These are phyloP conservation scores for Hermatobates lingyangjiaoensis DNA, from an alignment of 1,140 invertebrate genomes.

Conservation along the genomic window DNA sequence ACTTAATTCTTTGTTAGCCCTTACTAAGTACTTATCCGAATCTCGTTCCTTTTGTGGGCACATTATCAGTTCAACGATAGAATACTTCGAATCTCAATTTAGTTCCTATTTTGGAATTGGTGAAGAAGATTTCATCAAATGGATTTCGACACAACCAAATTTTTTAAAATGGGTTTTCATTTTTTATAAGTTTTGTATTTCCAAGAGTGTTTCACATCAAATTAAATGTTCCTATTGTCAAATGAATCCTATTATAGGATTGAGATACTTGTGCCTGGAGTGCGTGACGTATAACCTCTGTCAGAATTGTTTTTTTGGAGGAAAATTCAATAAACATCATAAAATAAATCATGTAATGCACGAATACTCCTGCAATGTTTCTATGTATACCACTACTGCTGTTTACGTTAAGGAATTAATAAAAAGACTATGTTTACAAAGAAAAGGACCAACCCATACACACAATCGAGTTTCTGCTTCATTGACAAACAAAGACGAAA, in stretches of 20 bases:
- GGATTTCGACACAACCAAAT: background rate
- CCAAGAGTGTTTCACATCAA: background rate
- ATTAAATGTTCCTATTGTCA: background rate
- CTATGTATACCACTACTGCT: background rate
- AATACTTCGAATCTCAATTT: background rate
- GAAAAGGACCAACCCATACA: too few relatives aligned
- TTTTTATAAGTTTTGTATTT: background rate
- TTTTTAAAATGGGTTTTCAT: background rate
- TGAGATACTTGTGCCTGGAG: background rate
- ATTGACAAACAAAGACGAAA: too few relatives aligned
- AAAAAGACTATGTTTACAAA: background rate
- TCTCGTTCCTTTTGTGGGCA: background rate
- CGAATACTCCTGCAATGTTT: background rate
- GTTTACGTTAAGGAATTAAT: background rate
- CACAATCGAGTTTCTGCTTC: too few relatives aligned
- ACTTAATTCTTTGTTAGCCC: background rate
- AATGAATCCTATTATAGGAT: background rate
- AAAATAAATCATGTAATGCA: background rate
- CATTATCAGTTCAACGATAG: background rate
- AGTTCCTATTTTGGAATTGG: background rate
- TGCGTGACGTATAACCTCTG: background rate
- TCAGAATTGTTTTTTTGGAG: background rate
- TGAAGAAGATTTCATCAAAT: background rate
- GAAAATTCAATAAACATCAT: background rate
- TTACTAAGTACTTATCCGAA: background rate